Conservation (phyloP, 2,797 vertebrate species). For the Anomalospiza imberbis region DNA sequence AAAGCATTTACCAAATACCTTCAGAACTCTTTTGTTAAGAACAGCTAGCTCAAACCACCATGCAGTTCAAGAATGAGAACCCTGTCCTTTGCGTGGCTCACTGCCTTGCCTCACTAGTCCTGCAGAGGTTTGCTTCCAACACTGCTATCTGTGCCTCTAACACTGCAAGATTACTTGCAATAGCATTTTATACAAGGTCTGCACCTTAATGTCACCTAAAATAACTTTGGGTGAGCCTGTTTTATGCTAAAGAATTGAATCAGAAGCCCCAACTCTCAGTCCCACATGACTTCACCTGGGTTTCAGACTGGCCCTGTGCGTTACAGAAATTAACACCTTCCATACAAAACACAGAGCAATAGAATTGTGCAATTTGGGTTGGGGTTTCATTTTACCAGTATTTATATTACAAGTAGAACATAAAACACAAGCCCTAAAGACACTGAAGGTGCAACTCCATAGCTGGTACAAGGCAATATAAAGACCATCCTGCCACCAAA, state of each 20-base stretch:
- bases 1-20: neutral
- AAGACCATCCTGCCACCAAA: neutral
- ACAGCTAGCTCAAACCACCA: neutral
- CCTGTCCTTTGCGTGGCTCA: neutral
- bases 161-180: neutral
- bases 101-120: neutral
- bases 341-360: neutral
- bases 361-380: neutral
- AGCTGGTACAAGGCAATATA: neutral
- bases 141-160: neutral
- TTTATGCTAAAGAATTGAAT: neutral
- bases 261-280: neutral
- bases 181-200: neutral
- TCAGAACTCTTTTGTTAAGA: neutral
- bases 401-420: neutral
- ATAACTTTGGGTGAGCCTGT: neutral
- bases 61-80: neutral
- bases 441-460: neutral
- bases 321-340: neutral
- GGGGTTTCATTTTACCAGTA: neutral
- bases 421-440: neutral
- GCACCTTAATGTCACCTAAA: neutral
- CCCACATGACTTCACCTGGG: neutral
- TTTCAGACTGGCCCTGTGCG: neutral
- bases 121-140: neutral